Evolutionary conservation across 2,888 invertebrate genomes (phyloP), one percentile per base, ranked within the genome.

Genomic region (Gasteruption jaculator): DNA sequence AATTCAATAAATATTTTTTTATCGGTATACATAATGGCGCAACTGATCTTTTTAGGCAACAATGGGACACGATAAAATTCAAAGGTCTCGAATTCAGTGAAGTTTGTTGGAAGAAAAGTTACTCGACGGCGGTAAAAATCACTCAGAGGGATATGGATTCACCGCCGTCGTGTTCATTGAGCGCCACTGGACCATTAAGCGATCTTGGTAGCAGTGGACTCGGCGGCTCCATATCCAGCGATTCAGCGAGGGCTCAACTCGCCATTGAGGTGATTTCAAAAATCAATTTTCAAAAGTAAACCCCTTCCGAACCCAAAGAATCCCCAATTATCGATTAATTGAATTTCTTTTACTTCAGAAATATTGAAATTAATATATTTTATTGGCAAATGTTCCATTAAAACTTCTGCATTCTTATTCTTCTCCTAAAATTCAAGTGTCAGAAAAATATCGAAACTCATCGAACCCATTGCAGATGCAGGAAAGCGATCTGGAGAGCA

Each of bases 401-500:
- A 19, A 29, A 25, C 14, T 32, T 14, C 21, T 22, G 14, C 42
- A 29, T 11, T 33, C 14, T 12, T 15, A 40, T 35, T 25, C 5
- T 11, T 11, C 7, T 35, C 24, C 15, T 14, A 21, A 4, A 24
- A 39, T 12, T 8, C 18, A 29, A 3, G 29, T 29, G 14, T 18
- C 35, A 41, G 27, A 11, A 27, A 11, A 22, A 26, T 4, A 21
- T 18, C 18, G n/a, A 16, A 24, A 22, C 15, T 4, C 15, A 14
- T 24, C 20, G 11, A 31, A 19, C 37, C 29, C 26, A 30, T 29
- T 19, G 48, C 69, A 85, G 85, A 76, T 85, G 71, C 82, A 84
- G 73, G 87, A 87, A 70, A 89, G 87, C 69, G 89, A 89, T 70
- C 85, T 84, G 60, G 87, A 87, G 70, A 82, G 81, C 52, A 79